phyloP scores from a whole-genome alignment of 2,888 invertebrate species.

The Hybos culiciformis region DNA sequence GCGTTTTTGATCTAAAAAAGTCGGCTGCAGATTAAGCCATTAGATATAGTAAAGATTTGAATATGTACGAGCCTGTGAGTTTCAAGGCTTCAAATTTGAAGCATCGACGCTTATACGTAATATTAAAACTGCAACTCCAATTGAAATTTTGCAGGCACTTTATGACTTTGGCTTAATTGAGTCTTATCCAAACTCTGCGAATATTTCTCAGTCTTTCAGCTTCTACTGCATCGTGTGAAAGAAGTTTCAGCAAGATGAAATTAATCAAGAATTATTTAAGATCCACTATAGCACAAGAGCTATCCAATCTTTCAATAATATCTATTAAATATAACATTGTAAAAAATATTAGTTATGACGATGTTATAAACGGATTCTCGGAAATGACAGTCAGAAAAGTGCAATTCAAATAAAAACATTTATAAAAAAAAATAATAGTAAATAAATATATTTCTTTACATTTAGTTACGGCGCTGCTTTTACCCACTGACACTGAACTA shows the following conservation, averaged over 20 bases:
- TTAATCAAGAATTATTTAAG: slow-evolving; percentile 1
- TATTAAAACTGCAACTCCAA: background rate
- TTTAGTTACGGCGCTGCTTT: too few relatives aligned
- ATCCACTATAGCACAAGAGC: background rate
- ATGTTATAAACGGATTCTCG: background rate
- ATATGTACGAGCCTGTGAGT: background rate
- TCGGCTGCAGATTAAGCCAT: background rate
- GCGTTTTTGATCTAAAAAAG: background rate
- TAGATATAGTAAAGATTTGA: background rate
- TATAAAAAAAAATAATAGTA: too few relatives aligned
- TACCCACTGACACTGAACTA: too few relatives aligned
- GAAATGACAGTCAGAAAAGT: background rate
- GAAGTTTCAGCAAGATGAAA: too few relatives aligned
- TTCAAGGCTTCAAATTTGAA: slow-evolving; percentile 1
- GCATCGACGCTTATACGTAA: background rate
- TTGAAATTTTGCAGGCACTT: background rate
- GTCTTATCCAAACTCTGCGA: slow-evolving; percentile 2
- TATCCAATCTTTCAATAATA: background rate
- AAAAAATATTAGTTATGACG: background rate
- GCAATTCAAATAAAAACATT: background rate
- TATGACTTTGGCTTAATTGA: background rate
- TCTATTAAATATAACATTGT: background rate
- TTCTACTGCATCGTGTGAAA: too few relatives aligned
- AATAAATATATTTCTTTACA: too few relatives aligned
- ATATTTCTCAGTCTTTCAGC: background rate